Conservation (phyloP, 1,140 invertebrate genomes). For the Drosophila santomea region DNA sequence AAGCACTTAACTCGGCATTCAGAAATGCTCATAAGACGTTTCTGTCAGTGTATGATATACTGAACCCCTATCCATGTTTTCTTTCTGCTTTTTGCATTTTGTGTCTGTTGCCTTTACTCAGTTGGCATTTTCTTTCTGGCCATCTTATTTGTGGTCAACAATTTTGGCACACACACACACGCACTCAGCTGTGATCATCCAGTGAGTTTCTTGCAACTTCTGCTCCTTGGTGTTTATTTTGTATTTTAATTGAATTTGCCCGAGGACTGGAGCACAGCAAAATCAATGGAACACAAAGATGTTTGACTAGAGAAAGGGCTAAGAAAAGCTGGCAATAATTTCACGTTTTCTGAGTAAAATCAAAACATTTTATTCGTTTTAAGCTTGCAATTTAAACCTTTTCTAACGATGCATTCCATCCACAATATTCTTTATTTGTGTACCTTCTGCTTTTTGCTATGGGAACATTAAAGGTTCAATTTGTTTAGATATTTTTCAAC, state of each 20-base stretch:
- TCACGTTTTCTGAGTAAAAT: too few relatives aligned
- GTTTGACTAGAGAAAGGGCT: background rate
- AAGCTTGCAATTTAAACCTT: too few relatives aligned
- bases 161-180: conserved; percentile 26
- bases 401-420: background rate
- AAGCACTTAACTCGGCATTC: too few relatives aligned
- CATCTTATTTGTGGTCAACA: conserved; percentile 52
- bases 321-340: too few relatives aligned
- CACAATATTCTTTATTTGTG: background rate
- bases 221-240: conserved; percentile 65
- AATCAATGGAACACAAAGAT: conserved; percentile 24
- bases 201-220: conserved; percentile 50
- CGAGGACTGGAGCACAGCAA: conserved; percentile 44
- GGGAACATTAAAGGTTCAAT: background rate
- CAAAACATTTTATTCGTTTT: too few relatives aligned
- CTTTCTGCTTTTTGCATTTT: conserved; percentile 48
- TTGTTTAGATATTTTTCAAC: conserved; percentile 24
- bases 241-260: conserved; percentile 75
- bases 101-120: conserved; percentile 13
- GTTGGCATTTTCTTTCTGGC: conserved; percentile 18
- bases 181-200: conserved; percentile 26
- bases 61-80: too few relatives aligned
- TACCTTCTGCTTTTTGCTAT: background rate
- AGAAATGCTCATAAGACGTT: too few relatives aligned
- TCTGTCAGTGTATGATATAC: background rate